Percentiles rank a stretch among this genome's conserved stretches.
These are phyloP conservation scores for Scaptomyza tumidula DNA, from an alignment of 2,888 invertebrate genomes.

Conservation along the genomic window DNA sequence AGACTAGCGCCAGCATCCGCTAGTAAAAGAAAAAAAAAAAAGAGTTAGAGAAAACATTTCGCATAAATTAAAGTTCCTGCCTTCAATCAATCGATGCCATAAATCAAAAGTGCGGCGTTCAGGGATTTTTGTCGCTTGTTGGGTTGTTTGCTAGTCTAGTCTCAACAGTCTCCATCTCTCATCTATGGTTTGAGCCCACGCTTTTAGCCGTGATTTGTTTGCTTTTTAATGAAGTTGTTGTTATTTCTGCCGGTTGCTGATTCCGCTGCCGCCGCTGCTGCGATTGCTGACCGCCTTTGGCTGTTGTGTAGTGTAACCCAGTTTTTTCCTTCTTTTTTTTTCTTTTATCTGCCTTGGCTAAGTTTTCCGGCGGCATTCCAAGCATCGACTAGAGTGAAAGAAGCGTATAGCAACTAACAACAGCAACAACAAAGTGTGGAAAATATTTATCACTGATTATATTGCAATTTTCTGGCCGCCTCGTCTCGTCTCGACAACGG, in stretches of 20 bases:
- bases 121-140: conserved; percentile 11
- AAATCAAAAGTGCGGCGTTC: conserved; percentile 48
- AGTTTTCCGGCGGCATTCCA: conserved; percentile 56
- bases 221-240: conserved; percentile 39
- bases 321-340: conserved; percentile 23
- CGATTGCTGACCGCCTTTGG: conserved; percentile 50
- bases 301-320: conserved; percentile 46
- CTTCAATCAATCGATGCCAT: conserved; percentile 50
- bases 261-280: conserved; percentile 13
- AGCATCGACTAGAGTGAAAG: conserved; percentile 23
- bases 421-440: conserved; percentile 45
- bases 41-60: conserved; percentile 3
- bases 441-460: conserved; percentile 76
- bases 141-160: conserved; percentile 1
- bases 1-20: conserved; percentile 33
- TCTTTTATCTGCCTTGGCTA: conserved; percentile 13
- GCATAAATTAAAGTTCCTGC: conserved; percentile 49
- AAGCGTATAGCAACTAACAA: conserved; percentile 33
- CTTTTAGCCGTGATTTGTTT: conserved; percentile 44
- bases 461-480: conserved; percentile 53
- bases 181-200: conserved; percentile 32
- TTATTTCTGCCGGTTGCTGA: conserved; percentile 4
- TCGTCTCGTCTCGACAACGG: conserved; percentile 2
- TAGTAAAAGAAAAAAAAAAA: not conserved
- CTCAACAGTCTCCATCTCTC: conserved; percentile 9